phyloP scores from a whole-genome alignment of 2,888 invertebrate genomes.

The Ichneumoninae sp. region DNA sequence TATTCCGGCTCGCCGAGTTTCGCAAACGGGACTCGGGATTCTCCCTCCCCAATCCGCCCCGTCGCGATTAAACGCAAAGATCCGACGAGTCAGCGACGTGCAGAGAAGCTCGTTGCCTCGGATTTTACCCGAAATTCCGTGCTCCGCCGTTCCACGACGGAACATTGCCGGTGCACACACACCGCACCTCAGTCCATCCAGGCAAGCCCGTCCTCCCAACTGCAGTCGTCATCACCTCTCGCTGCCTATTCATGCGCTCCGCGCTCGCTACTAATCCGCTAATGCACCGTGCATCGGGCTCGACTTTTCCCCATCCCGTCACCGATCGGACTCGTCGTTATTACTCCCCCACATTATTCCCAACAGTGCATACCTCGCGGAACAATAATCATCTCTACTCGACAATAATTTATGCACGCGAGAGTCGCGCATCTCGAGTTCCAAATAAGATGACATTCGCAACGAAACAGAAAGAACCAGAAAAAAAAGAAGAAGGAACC shows the following conservation, averaged over 20 bases:
- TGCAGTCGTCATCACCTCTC: conserved; percentile 30
- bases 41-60: neutral
- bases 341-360: conserved; percentile 4
- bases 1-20: conserved; percentile 39
- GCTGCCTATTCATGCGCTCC: conserved; percentile 40
- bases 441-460: neutral
- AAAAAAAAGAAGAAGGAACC: neutral
- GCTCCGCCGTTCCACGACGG: neutral
- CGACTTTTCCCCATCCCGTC: conserved; percentile 20
- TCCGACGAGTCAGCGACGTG: conserved; percentile 53
- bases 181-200: neutral
- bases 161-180: neutral
- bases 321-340: conserved; percentile 21
- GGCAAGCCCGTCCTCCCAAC: neutral
- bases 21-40: conserved; percentile 37
- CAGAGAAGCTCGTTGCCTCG: conserved; percentile 35
- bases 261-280: conserved; percentile 51
- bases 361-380: neutral
- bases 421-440: neutral
- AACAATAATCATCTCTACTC: conserved; percentile 14
- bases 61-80: conserved; percentile 58
- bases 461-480: neutral
- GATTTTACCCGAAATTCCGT: conserved; percentile 41
- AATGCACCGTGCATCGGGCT: conserved; percentile 48
- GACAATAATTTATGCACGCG: neutral